Percentiles rank a stretch among this genome's conserved stretches.
Evolutionary conservation across 2,797 vertebrate genomes (phyloP).

Genomic region (Uromys caudimaculatus): DNA sequence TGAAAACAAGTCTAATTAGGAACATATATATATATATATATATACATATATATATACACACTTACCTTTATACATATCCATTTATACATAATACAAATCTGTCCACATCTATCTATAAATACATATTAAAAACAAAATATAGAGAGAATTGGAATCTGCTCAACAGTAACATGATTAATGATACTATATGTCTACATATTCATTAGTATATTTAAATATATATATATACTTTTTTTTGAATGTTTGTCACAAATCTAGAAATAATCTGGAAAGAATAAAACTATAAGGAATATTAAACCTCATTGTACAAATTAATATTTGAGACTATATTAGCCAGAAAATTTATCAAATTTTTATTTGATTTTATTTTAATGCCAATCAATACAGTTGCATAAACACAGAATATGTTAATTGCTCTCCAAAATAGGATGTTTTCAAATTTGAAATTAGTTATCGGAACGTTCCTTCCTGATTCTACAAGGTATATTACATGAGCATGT

Average conservation of each 20-base stretch:
- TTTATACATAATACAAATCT: not conserved
- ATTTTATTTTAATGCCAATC: conserved; percentile 55
- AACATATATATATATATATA: too few relatives aligned
- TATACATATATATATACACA: not conserved
- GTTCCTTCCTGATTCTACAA: not conserved
- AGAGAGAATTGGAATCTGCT: not conserved
- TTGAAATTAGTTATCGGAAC: not conserved
- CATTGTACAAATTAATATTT: conserved; percentile 8
- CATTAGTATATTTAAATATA: not conserved
- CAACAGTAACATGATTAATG: not conserved
- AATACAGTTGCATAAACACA: conserved; percentile 8
- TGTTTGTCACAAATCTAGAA: conserved; percentile 13
- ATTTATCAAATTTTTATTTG: conserved; percentile 41
- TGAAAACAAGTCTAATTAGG: not conserved
- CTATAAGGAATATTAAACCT: not conserved
- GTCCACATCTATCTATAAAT: not conserved
- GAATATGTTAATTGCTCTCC: not conserved
- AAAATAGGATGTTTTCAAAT: not conserved
- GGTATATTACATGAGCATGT: not conserved
- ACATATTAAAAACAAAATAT: not conserved
- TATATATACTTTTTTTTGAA: not conserved
- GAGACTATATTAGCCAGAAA: not conserved
- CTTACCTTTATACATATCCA: not conserved
- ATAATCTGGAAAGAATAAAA: not conserved
- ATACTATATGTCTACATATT: not conserved